Percentiles rank a stretch among this genome's conserved stretches.
Conservation (phyloP, 2,888 invertebrate species). For the Macrophya alboannulata region DNA sequence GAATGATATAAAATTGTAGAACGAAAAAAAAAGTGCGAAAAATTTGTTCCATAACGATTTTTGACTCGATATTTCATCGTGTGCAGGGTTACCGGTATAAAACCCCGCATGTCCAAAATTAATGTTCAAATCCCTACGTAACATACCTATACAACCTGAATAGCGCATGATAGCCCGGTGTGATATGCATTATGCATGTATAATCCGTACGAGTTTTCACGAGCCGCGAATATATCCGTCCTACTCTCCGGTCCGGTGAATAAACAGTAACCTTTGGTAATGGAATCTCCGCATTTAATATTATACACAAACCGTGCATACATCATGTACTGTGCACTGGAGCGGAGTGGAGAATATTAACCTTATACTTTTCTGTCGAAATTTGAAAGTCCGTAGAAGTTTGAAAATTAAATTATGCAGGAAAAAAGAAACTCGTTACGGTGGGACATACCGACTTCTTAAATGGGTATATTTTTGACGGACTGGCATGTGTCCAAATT, state of each 20-base stretch:
- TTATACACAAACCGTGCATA: not conserved
- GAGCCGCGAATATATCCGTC: slow-evolving; percentile 19
- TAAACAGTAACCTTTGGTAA: slow-evolving; percentile 28
- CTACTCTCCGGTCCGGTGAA: slow-evolving; percentile 6
- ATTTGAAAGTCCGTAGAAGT: not conserved
- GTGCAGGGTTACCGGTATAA: not conserved
- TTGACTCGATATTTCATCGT: not conserved
- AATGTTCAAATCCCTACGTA: not conserved
- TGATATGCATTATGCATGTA: slow-evolving; percentile 22
- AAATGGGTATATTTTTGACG: too few species aligned
- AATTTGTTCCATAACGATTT: not conserved
- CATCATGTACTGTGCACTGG: not conserved
- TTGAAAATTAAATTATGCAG: not conserved
- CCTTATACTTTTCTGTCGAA: not conserved
- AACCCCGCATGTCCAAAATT: slow-evolving; percentile 2
- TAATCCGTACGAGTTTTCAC: slow-evolving; percentile 36
- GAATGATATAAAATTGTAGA: not conserved
- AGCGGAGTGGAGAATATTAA: not conserved
- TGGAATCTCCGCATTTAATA: slow-evolving; percentile 1
- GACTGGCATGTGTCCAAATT: too few species aligned
- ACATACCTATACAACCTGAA: not conserved
- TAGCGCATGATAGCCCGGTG: slow-evolving; percentile 4
- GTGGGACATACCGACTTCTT: too few species aligned
- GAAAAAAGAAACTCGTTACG: not conserved
- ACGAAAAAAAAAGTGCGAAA: too few species aligned